Evolutionary conservation across 64 coral and sea anemone species (phyloP), one percentile per base, ranked within the genome.

Genomic region (Catalaphyllia jardinei): DNA sequence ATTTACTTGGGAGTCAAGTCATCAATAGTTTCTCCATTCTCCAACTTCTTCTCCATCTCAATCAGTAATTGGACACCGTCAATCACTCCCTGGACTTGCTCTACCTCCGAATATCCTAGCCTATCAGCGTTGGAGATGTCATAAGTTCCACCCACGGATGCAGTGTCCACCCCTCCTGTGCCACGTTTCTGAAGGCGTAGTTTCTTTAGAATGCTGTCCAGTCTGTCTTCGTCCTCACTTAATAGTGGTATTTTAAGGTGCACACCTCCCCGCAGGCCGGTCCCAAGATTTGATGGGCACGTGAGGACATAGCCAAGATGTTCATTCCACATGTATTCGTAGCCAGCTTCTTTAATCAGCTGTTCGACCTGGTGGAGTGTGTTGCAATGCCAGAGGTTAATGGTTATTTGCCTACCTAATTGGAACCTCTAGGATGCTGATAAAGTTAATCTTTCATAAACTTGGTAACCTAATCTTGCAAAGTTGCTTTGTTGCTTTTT

Each of bases 101-200:
- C 67, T 2, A 96, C 94, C 42, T 96, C 94, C 13, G 94, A 96
- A 9, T 78, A 93, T 14, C 94, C 94, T 57, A 96, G 60, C 61
- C 94, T 92, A 78, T 96, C 94, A 50, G 94, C 79, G 60, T 96
- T 96, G 17, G 94, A 96, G 51, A 96, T 96, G 71, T 96, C 94
- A 31, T 90, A 96, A 69, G 87, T 74, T 49, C 94, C 94, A 46
- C 94, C 94, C n/a, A 96, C 94, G 25, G 94, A 96, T 4, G 94
- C 94, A 3, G 94, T 96, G 8, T 96, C 94, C 31, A 96, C 94
- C 51, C 94, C 94, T 14, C 94, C 94, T n/a, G 94, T 96, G 12
- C 94, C 94, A 52, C 94, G 83, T 31, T 96, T 96, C 69, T 96
- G 94, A 1, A 96, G 91, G 17, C 78, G 91, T 19, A 96, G 71